These are phyloP conservation scores for Metaphire vulgaris DNA, from an alignment of 1,140 invertebrate species.

Conservation along the genomic window DNA sequence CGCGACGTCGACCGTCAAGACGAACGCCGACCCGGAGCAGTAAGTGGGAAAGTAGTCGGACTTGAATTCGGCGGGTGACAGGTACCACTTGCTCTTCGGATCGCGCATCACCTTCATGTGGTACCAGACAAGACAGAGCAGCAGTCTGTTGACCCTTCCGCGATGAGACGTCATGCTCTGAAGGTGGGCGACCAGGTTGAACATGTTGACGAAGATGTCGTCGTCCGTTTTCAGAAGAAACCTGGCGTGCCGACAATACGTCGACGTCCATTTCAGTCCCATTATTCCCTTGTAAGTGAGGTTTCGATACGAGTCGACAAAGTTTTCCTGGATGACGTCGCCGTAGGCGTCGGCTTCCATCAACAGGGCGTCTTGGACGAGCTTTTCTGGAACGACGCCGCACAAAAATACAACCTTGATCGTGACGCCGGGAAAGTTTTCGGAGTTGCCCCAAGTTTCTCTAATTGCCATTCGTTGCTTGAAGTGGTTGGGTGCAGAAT, in stretches of 20 bases:
- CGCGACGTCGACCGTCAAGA: constrained; percentile 48
- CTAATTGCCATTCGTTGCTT: constrained; percentile 42
- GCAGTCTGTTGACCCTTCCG: neutral
- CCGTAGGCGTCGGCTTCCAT: constrained; percentile 59
- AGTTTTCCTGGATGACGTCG: constrained; percentile 73
- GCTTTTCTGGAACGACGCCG: constrained; percentile 47
- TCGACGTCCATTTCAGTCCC: constrained; percentile 66
- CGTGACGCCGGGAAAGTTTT: constrained; percentile 31
- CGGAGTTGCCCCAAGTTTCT: constrained; percentile 44
- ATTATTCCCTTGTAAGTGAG: constrained; percentile 80
- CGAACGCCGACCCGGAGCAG: constrained; percentile 51
- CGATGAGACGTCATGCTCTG: neutral
- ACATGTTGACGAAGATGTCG: constrained; percentile 56
- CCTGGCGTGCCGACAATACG: constrained; percentile 58
- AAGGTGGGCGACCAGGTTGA: constrained; percentile 32
- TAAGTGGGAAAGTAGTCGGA: constrained; percentile 52
- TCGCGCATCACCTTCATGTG: neutral
- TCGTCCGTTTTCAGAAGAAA: constrained; percentile 56
- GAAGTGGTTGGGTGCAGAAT: constrained; percentile 39
- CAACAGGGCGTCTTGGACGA: constrained; percentile 53
- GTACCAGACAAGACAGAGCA: neutral
- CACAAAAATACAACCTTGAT: constrained; percentile 60
- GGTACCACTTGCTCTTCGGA: constrained; percentile 48
- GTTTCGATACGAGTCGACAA: constrained; percentile 72
- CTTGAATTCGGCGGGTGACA: constrained; percentile 43